A percentile compares a stretch with the other conserved stretches of the same genome.
Conservation (phyloP, 2,797 vertebrate genomes). For the Poecilia wingei region DNA sequence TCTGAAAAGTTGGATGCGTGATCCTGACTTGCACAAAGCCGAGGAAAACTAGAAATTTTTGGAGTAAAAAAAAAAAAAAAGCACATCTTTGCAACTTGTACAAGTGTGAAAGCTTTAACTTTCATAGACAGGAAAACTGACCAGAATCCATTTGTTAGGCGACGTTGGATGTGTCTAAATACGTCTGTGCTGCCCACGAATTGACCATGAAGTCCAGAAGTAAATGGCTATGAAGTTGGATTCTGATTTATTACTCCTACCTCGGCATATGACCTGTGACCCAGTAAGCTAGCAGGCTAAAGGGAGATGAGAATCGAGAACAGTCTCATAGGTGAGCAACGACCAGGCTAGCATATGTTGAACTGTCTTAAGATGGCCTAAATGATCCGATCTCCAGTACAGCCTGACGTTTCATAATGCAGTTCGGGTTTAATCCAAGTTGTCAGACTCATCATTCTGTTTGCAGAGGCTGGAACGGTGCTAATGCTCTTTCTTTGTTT, state of each 20-base stretch:
- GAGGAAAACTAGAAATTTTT: background rate
- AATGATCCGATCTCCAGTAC: background rate
- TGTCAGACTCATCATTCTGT: background rate
- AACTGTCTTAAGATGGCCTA: background rate
- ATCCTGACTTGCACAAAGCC: background rate
- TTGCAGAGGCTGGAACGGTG: background rate
- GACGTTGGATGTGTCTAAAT: background rate
- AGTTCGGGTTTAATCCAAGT: background rate
- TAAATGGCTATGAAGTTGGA: background rate
- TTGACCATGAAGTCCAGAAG: background rate
- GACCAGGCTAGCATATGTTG: too few relatives aligned
- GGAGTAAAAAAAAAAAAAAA: background rate
- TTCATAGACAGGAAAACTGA: background rate
- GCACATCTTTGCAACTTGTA: background rate
- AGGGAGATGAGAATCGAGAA: too few relatives aligned
- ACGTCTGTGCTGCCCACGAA: background rate
- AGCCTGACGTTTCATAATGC: background rate
- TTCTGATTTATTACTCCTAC: background rate
- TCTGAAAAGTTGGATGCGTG: constrained; percentile 1
- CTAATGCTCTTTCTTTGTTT: background rate
- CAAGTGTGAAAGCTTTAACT: background rate
- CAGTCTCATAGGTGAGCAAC: too few relatives aligned
- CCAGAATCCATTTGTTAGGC: background rate
- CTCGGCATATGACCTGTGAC: background rate
- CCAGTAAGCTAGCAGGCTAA: background rate